Evolutionary conservation across 2,888 invertebrate genomes (phyloP), one percentile per base, ranked within the genome.

Genomic region (Parnassius mnemosyne): DNA sequence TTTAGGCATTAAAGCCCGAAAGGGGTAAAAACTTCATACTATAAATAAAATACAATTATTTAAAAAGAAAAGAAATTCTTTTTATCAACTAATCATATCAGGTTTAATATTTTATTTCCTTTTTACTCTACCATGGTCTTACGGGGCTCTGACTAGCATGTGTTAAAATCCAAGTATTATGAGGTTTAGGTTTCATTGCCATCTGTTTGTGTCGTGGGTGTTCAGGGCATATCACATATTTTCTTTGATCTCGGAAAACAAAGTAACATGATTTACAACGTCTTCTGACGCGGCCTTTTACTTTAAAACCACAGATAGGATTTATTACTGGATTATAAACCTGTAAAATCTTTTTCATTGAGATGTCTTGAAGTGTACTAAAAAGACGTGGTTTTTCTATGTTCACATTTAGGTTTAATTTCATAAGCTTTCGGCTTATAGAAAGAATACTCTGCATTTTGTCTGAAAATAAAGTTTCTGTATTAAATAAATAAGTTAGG

Each of bases 121-220:
- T 34, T 34, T 34, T 34, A 52, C 41, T 53, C 74, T 72, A 92
- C 92, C 92, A 92, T 42, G 86, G 85, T 67, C 92, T 80, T 13
- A 83, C 72, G 67, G 72, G 80, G 60, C 93, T 93, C 80, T 96
- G 95, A 20, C 94, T 94, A 3, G 95, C 96, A 80, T 95, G 95
- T 1, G 96, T 94, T 63, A 97, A 77, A 63, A 96, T 94, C 94
- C 95, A 96, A 16, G 94, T 94, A 71, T 95, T 95, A 67, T 93
- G 93, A 11, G 94, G 94, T 68, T 93, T 93, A 63, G 94, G 92
- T 63, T 93, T 92, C 92, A 94, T 94, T 13, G 94, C 85, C 93
- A 95, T 95, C 84, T 97, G 97, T 77, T 97, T 97, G 78, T 97
- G 97, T 47, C 97, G 93, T 25, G 94, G 95, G 76, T 94, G 94